These are phyloP conservation scores for Eulemur rubriventer DNA, from an alignment of 2,797 vertebrate genomes.

Conservation along the genomic window DNA sequence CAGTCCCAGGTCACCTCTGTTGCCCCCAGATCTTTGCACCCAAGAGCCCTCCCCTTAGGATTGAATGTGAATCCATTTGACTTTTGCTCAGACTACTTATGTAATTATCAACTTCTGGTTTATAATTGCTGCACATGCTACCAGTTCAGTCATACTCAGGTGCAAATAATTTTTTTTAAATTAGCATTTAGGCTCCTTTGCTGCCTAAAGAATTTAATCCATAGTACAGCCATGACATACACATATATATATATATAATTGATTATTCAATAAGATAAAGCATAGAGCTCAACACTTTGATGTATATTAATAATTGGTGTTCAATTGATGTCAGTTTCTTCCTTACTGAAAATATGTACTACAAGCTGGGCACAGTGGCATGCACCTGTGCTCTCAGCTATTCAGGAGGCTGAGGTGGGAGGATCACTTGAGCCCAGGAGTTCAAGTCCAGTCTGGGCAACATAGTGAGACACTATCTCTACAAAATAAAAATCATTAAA, in stretches of 20 bases:
- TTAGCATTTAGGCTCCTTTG: background rate
- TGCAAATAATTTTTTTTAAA: background rate
- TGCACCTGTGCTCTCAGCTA: background rate
- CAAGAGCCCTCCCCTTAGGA: background rate
- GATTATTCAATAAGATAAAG: background rate
- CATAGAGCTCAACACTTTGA: background rate
- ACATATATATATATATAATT: background rate
- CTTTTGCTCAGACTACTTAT: background rate
- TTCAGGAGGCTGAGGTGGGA: background rate
- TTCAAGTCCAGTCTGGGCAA: background rate
- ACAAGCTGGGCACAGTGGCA: background rate
- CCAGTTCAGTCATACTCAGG: background rate
- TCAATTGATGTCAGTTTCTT: background rate
- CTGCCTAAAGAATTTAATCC: background rate
- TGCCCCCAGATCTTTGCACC: background rate
- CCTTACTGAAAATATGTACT: background rate
- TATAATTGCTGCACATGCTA: background rate
- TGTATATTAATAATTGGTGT: background rate
- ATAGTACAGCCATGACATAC: background rate
- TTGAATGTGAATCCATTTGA: background rate
- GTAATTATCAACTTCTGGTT: background rate
- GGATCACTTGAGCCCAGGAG: background rate
- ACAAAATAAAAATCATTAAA: background rate
- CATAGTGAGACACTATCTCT: background rate
- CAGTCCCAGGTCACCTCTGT: background rate